Base-by-base conservation (phyloP, 2,888 invertebrate genomes). In the Conchocele bisecta region DNA sequence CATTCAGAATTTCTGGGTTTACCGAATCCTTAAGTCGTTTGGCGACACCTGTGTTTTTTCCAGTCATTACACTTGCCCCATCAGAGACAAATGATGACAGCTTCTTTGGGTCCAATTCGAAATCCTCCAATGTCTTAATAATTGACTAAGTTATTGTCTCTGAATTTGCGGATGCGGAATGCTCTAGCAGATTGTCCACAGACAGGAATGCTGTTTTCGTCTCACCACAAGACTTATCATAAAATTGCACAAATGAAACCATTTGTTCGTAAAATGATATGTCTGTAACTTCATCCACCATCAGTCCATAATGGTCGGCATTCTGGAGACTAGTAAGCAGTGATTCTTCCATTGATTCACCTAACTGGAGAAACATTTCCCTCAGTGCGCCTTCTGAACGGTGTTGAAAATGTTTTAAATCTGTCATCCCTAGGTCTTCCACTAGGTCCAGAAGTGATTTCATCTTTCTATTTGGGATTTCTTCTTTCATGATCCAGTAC, bases 181-280 rank as follows among this genome's bases (percentile, higher is more conserved):
- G 24, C 28, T 56, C 56, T 2, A 39, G 41, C 3, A 56, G 1
- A 37, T 56, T 56, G 17, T 56, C 56, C 24, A 56, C 26, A n/a
- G 56, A 56, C 2, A 56, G 39, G 26, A 56, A 56, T 26, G 26
- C 41, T 24, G 39, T 39, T 5, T 56, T 56, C 3, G 3, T 3
- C 5, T 56, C 56, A 24, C 4, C n/a, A 3, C 1, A 26, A 56
- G 1, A 2, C 41, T 24, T n/a, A 41, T 56, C 56, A 56, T 56
- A 56, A 39, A 60, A 50, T 37, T 60, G 48, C 11, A 48, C 61
- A 61, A 61, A 61, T 22, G 61, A 20, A 3, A 61, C 41, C 61
- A 61, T 61, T 26, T 61, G 61, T 20, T 61, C 51, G 15, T n/a
- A 37, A 3, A 61, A 39, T 28, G 51, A 51, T 17, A 61, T 61